A percentile compares a stretch with the other conserved stretches of the same genome.
Evolutionary conservation across 1,140 invertebrate genomes (phyloP).

Genomic region (Camponotus floridanus): DNA sequence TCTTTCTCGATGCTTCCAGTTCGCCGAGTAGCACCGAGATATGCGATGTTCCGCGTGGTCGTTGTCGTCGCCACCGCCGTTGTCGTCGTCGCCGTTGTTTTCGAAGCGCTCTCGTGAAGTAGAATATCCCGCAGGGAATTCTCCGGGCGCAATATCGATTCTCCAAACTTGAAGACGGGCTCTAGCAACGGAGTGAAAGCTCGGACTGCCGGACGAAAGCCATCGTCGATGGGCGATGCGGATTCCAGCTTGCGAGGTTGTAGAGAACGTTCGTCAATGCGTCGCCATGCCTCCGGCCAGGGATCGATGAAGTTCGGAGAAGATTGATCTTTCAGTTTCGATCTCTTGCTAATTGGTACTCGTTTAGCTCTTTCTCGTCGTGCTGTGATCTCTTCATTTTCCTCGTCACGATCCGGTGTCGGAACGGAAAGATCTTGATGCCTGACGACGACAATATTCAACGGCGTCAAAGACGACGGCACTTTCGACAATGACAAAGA

Average conservation of each 20-base stretch:
- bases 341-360: constrained; percentile 31
- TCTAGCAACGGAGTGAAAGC: constrained; percentile 22
- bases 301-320: constrained; percentile 33
- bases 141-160: constrained; percentile 41
- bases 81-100: constrained; percentile 48
- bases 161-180: constrained; percentile 18
- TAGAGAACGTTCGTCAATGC: neutral
- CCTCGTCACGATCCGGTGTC: constrained; percentile 8
- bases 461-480: neutral
- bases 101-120: constrained; percentile 42
- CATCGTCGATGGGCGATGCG: neutral
- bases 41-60: constrained; percentile 33
- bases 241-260: constrained; percentile 15
- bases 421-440: neutral
- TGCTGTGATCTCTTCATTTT: neutral
- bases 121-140: constrained; percentile 33
- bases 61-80: constrained; percentile 54
- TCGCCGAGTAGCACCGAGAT: constrained; percentile 27
- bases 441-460: constrained; percentile 20
- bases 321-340: constrained; percentile 42
- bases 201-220: neutral
- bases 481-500: neutral
- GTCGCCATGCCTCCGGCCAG: constrained; percentile 5
- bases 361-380: constrained; percentile 47
- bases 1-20: constrained; percentile 53